A percentile compares a stretch with the other conserved stretches of the same genome.
These are phyloP conservation scores for Agrochola lota DNA, from an alignment of 2,888 invertebrate genomes.

Conservation along the genomic window DNA sequence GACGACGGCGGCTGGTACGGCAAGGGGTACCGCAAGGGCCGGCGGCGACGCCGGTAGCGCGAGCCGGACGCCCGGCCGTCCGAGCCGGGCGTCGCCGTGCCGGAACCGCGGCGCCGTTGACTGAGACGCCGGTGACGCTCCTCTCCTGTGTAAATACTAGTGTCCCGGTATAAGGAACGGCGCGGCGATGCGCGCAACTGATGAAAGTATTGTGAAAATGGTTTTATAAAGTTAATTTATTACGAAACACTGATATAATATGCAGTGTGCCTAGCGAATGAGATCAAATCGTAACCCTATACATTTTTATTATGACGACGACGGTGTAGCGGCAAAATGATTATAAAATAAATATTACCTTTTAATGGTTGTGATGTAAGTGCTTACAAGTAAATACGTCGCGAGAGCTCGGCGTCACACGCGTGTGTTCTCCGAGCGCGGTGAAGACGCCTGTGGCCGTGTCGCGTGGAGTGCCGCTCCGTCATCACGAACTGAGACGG, in stretches of 20 bases:
- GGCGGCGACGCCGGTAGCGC: slow-evolving; percentile 88
- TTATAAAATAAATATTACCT: slow-evolving; percentile 14
- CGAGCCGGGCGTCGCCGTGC: slow-evolving; percentile 59
- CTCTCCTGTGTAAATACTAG: neutral
- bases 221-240: slow-evolving; percentile 25
- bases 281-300: slow-evolving; percentile 32
- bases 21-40: slow-evolving; percentile 95
- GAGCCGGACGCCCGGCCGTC: slow-evolving; percentile 61
- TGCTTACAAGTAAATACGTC: slow-evolving; percentile 38
- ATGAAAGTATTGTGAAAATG: neutral
- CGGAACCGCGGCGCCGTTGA: slow-evolving; percentile 52
- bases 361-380: slow-evolving; percentile 62
- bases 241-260: neutral
- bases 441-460: neutral
- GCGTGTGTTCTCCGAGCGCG: too few species aligned
- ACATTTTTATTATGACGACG: slow-evolving; percentile 9
- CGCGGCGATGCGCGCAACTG: neutral
- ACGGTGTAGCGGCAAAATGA: neutral
- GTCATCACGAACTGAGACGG: neutral
- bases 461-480: neutral
- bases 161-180: neutral
- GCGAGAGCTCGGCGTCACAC: too few species aligned
- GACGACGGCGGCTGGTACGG: slow-evolving; percentile 94
- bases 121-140: neutral
- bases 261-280: slow-evolving; percentile 10